Conservation (phyloP, 1,140 invertebrate genomes). For the Dendrolimus punctatus region DNA sequence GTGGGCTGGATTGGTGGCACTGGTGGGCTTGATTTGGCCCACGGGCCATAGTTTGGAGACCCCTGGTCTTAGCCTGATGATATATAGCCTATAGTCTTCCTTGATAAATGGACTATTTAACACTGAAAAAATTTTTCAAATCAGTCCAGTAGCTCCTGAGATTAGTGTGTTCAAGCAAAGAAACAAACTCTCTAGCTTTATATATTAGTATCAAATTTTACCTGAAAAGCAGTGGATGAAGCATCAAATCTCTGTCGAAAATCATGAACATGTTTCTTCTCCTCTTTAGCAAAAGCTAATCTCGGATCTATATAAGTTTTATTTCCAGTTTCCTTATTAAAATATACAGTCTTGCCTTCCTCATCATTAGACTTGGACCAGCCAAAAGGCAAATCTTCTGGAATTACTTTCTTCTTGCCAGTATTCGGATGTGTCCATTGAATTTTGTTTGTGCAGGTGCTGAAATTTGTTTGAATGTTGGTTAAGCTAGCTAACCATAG, state of each 20-base stretch:
- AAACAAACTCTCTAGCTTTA: too few relatives aligned
- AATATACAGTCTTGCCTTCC: conserved; percentile 75
- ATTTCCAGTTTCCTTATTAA: conserved; percentile 76
- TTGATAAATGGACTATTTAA: too few relatives aligned
- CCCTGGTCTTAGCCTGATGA: too few relatives aligned
- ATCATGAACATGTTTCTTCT: conserved; percentile 81
- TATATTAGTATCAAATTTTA: too few relatives aligned
- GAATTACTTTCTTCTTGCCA: conserved; percentile 88
- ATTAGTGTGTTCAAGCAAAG: too few relatives aligned
- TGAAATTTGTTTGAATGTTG: conserved; percentile 41
- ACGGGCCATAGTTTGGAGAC: too few relatives aligned
- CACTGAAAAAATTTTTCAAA: too few relatives aligned
- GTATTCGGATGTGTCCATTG: conserved; percentile 95
- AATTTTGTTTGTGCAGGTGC: conserved; percentile 85
- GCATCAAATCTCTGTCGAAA: conserved; percentile 91
- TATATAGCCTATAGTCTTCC: too few relatives aligned
- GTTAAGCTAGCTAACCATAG: not conserved
- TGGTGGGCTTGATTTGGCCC: too few relatives aligned
- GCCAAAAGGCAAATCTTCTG: conserved; percentile 90
- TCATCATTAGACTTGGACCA: conserved; percentile 87
- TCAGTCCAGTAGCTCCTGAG: too few relatives aligned
- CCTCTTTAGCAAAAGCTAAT: conserved; percentile 92
- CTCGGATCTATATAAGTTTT: conserved; percentile 89
- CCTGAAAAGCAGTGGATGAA: conserved; percentile 85
- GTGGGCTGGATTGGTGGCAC: too few relatives aligned